These are phyloP conservation scores for Calliphora vicina DNA, from an alignment of 1,140 invertebrate genomes.

Conservation along the genomic window DNA sequence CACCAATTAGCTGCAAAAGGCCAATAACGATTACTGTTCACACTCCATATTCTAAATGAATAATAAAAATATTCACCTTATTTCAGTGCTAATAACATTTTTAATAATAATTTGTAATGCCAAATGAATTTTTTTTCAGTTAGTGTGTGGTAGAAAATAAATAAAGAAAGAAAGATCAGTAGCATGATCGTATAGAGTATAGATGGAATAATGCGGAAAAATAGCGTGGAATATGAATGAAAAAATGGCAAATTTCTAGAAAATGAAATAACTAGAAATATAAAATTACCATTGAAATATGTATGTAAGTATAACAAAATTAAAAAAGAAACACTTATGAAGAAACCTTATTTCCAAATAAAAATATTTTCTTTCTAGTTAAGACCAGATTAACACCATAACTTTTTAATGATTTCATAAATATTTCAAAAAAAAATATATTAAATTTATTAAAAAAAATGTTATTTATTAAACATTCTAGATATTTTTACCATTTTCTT, in stretches of 20 bases:
- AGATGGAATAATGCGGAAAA: background rate
- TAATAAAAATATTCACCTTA: background rate
- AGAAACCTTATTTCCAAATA: background rate
- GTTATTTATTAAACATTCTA: background rate
- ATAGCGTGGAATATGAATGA: background rate
- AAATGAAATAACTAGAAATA: too few species aligned
- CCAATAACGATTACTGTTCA: conserved; percentile 52
- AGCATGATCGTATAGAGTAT: background rate
- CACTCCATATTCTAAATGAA: conserved; percentile 41
- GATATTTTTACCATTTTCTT: background rate
- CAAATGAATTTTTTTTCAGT: background rate
- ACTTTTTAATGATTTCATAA: background rate
- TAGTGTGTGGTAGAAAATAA: background rate
- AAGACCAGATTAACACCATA: too few species aligned
- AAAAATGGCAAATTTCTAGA: background rate
- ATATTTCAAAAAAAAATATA: background rate
- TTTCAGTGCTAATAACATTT: background rate
- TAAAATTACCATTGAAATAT: background rate
- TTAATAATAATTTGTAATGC: background rate
- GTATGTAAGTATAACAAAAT: too few species aligned
- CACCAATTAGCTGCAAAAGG: conserved; percentile 39
- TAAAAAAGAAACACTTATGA: background rate
- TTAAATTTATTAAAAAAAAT: background rate
- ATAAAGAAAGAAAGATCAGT: background rate
- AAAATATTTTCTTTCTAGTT: background rate